Evolutionary conservation across 2,888 invertebrate genomes (phyloP).

Genomic region (Caenorhabditis becei): DNA sequence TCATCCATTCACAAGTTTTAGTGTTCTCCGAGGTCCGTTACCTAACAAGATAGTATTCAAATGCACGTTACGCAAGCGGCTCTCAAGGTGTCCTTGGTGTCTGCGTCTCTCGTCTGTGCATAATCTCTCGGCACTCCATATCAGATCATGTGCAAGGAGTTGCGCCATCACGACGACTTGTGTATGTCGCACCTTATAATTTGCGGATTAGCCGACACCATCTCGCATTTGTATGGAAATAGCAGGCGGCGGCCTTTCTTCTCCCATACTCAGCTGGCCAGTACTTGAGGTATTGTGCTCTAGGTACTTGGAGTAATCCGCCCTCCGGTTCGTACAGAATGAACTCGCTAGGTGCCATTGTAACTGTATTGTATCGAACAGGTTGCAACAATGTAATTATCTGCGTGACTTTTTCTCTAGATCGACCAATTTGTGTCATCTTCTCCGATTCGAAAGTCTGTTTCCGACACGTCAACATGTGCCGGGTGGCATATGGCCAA

Average conservation of each 20-base stretch:
- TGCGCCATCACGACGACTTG: slow-evolving; percentile 56
- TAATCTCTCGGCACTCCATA: slow-evolving; percentile 13
- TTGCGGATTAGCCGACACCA: slow-evolving; percentile 62
- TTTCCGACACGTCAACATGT: slow-evolving; percentile 28
- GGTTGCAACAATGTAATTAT: slow-evolving; percentile 16
- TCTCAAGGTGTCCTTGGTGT: slow-evolving; percentile 53
- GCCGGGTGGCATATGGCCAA: slow-evolving; percentile 41
- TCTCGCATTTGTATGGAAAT: slow-evolving; percentile 55
- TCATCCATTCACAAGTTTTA: slow-evolving; percentile 35
- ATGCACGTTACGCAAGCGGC: slow-evolving; percentile 49
- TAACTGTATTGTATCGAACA: background rate
- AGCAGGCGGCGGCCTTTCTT: slow-evolving; percentile 37
- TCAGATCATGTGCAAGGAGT: slow-evolving; percentile 45
- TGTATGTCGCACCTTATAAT: slow-evolving; percentile 62
- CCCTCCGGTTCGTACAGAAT: background rate
- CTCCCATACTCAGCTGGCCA: background rate
- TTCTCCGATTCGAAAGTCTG: no score
- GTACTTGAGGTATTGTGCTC: slow-evolving; percentile 37
- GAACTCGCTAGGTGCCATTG: slow-evolving; percentile 28
- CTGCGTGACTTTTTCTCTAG: background rate
- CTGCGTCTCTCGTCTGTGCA: slow-evolving; percentile 17
- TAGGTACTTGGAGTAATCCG: slow-evolving; percentile 48
- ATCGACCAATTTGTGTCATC: slow-evolving; percentile 13
- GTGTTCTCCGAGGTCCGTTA: slow-evolving; percentile 28
- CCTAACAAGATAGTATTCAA: slow-evolving; percentile 48